Percentiles rank a stretch among this genome's conserved stretches.
Conservation (phyloP, 2,797 vertebrate species). For the Morelia viridis region DNA sequence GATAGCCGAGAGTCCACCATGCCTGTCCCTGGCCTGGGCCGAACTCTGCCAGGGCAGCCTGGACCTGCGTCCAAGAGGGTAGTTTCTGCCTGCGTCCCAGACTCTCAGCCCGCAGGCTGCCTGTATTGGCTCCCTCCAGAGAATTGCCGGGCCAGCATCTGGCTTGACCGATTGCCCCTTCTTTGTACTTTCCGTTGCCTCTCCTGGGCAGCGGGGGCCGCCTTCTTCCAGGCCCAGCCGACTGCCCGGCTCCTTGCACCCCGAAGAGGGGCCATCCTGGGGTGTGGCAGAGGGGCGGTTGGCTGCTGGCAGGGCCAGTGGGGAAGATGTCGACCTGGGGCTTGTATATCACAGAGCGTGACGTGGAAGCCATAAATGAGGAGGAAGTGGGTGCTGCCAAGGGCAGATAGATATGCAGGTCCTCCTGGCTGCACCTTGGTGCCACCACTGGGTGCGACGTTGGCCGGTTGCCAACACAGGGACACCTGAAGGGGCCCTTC, state of each 20-base stretch:
- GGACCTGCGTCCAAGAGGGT: too few species aligned
- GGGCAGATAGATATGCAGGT: not conserved
- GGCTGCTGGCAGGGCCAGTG: too few species aligned
- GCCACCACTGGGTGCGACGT: not conserved
- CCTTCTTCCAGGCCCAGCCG: not conserved
- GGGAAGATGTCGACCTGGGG: too few species aligned
- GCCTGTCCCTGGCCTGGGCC: not conserved
- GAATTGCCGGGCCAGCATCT: too few species aligned
- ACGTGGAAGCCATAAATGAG: not conserved
- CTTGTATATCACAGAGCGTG: not conserved
- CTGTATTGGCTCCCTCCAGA: not conserved
- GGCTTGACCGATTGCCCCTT: too few species aligned
- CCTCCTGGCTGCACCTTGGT: not conserved
- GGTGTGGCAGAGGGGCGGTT: not conserved
- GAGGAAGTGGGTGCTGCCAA: not conserved
- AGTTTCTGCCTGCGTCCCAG: too few species aligned
- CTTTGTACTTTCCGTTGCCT: too few species aligned
- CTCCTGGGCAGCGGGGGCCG: not conserved
- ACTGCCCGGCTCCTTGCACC: not conserved
- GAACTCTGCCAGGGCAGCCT: not conserved
- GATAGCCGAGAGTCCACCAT: not conserved
- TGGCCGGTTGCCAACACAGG: not conserved
- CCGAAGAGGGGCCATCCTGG: not conserved
- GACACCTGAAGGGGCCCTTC: not conserved
- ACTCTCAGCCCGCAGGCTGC: too few species aligned